phyloP scores from a whole-genome alignment of 2,888 invertebrate genomes.

The Megamerina dolium region DNA sequence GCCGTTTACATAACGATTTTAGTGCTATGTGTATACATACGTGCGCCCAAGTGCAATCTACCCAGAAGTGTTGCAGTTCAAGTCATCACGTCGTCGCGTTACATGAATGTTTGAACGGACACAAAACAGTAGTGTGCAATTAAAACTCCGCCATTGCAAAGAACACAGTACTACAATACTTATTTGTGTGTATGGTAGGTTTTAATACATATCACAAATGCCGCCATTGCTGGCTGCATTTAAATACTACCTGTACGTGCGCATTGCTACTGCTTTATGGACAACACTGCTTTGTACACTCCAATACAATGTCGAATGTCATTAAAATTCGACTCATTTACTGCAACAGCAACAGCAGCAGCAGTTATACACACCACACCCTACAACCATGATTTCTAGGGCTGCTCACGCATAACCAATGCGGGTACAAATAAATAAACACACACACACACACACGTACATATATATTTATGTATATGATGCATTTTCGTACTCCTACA shows the following conservation, averaged over 20 bases:
- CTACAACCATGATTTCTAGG: background rate
- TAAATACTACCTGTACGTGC: background rate
- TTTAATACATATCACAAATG: background rate
- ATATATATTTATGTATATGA: background rate
- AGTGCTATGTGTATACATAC: background rate
- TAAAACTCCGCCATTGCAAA: conserved; percentile 13
- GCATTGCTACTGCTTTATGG: background rate
- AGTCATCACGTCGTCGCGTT: too few relatives aligned
- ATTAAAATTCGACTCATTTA: too few relatives aligned
- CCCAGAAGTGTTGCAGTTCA: too few relatives aligned
- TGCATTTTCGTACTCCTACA: too few relatives aligned
- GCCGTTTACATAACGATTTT: too few relatives aligned
- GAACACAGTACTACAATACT: conserved; percentile 1
- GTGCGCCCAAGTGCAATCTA: background rate
- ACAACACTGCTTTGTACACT: background rate
- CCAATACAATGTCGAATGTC: background rate
- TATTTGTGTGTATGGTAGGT: too few relatives aligned
- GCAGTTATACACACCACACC: background rate
- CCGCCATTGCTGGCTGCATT: conserved; percentile 12
- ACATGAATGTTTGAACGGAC: too few relatives aligned
- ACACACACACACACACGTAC: background rate
- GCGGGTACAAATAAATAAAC: background rate
- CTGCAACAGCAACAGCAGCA: background rate
- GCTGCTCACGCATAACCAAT: background rate
- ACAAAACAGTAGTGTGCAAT: conserved; percentile 7